Base-by-base conservation (phyloP, 92 coral and sea anemone species). In the Bergia sp. region DNA sequence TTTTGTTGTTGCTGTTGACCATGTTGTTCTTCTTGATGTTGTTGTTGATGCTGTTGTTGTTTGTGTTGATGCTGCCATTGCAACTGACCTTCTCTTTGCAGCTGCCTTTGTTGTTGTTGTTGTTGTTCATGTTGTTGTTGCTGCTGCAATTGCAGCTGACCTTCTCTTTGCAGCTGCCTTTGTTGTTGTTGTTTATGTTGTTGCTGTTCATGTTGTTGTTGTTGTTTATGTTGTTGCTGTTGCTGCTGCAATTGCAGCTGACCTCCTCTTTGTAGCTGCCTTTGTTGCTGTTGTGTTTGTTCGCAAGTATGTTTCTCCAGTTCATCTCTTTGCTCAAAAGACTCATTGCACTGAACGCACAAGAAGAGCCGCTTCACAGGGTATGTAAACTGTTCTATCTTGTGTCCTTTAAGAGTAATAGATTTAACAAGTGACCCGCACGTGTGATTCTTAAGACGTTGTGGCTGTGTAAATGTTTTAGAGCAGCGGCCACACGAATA, bases 381-480 rank as follows among this genome's bases (percentile, higher is more conserved):
- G 64, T 82, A 82, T 38, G n/a, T 67, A 73, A 82, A 82, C 18
- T 43, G 39, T 23, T 82, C 86, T 44, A 82, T 69, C 41, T 64
- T 82, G 77, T 82, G 77, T 69, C 86, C 86, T 67, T 82, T 82
- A 0, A 82, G 44, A 67, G 57, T 65, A 36, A 82, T 43, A 5
- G 86, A 65, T n/a, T 67, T 82, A 39, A 82, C 58, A 66, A 82
- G 29, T 2, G 77, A 77, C 1, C 11, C 45, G 43, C 86, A 82
- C 43, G 57, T 18, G 38, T 82, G 86, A 58, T 82, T 82, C 64
- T 42, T 67, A 41, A 67, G 86, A 44, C 67, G 86, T 6, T 82
- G 86, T 1, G 86, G 66, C 36, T 82, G 86, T 7, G 86, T 82
- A 82, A 82, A 82, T 29, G 77, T 41, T 67, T 82, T 82, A 5